Percentiles rank a stretch among this genome's conserved stretches.
These are phyloP conservation scores for Paraescarpia echinospica DNA, from an alignment of 1,140 invertebrate genomes.

Conservation along the genomic window DNA sequence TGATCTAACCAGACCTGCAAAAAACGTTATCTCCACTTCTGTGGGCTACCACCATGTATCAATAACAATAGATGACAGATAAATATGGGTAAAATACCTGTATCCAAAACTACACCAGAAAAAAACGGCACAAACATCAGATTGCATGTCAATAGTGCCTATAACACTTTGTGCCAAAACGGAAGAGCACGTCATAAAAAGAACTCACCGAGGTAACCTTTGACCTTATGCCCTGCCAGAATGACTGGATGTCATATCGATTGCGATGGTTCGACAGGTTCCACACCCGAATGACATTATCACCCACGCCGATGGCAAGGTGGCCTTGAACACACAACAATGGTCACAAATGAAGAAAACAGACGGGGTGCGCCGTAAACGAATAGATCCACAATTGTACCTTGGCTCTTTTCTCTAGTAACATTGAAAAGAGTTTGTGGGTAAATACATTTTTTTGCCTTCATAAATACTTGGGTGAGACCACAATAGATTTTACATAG, in stretches of 20 bases:
- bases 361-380: not conserved
- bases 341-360: not conserved
- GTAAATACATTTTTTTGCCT: not conserved
- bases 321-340: conserved; percentile 56
- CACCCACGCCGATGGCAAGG: conserved; percentile 70
- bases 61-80: not conserved
- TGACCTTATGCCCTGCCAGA: conserved; percentile 73
- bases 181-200: not conserved
- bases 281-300: conserved; percentile 73
- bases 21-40: not conserved
- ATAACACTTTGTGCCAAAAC: not conserved
- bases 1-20: not conserved
- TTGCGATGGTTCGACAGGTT: conserved; percentile 61
- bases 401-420: not conserved
- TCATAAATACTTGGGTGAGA: not conserved
- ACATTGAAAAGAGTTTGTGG: not conserved
- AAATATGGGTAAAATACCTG: not conserved
- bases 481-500: too few species aligned
- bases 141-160: not conserved
- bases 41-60: not conserved
- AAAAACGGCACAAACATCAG: not conserved
- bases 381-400: not conserved
- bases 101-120: not conserved
- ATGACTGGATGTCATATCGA: conserved; percentile 58
- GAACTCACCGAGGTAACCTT: conserved; percentile 69